Evolutionary conservation across 2,797 vertebrate genomes (phyloP).

Genomic region (Falco naumanni): DNA sequence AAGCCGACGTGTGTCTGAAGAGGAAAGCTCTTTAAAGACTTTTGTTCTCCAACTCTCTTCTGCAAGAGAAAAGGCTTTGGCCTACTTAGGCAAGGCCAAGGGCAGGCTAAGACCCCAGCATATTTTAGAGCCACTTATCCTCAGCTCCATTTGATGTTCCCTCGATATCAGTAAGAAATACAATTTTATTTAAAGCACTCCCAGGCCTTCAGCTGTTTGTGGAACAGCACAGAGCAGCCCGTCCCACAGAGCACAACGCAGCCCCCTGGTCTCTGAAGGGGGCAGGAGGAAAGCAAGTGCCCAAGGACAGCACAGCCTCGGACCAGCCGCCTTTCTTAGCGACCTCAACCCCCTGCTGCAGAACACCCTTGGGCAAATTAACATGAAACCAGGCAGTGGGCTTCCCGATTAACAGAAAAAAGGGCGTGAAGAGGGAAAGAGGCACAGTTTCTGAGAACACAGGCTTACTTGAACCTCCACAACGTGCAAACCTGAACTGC

Average conservation of each 20-base stretch:
- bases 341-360: neutral
- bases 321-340: neutral
- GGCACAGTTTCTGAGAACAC: neutral
- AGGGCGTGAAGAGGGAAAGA: neutral
- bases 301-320: neutral
- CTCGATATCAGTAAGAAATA: neutral
- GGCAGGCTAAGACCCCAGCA: conserved; percentile 8
- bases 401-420: neutral
- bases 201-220: neutral
- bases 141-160: neutral
- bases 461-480: neutral
- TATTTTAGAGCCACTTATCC: conserved; percentile 6
- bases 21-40: conserved; percentile 42
- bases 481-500: neutral
- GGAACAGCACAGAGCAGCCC: neutral
- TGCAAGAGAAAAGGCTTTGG: conserved; percentile 10
- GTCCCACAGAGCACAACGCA: neutral
- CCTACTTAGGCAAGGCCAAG: conserved; percentile 21
- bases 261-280: neutral
- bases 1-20: neutral
- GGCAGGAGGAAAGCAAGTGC: neutral
- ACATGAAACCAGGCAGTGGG: neutral
- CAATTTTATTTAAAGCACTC: neutral
- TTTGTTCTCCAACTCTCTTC: conserved; percentile 18
- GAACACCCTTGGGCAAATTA: neutral